Evolutionary conservation across 2,888 invertebrate genomes (phyloP).

Genomic region (Hartigia nigra): DNA sequence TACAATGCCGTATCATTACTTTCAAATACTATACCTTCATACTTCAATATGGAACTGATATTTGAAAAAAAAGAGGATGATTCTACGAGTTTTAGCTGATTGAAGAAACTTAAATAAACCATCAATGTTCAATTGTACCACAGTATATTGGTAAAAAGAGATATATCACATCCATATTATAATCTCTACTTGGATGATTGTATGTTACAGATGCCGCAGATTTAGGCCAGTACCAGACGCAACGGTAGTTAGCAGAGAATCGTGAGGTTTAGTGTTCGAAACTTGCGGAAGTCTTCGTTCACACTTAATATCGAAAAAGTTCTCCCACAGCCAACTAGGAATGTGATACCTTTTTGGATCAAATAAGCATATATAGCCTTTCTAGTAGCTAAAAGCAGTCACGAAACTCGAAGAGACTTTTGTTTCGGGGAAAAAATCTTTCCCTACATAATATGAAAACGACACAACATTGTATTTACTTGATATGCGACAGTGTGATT

Average conservation of each 20-base stretch:
- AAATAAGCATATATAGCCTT: constrained; percentile 45
- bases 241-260: constrained; percentile 59
- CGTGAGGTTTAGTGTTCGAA: constrained; percentile 57
- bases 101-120: neutral
- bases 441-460: constrained; percentile 20
- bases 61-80: neutral
- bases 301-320: constrained; percentile 48
- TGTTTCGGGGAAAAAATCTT: constrained; percentile 12
- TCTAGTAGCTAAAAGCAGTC: constrained; percentile 37
- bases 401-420: constrained; percentile 22
- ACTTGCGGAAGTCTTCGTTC: constrained; percentile 47
- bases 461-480: constrained; percentile 19
- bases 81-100: neutral
- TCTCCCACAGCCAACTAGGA: constrained; percentile 55
- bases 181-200: constrained; percentile 1
- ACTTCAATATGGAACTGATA: neutral
- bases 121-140: neutral
- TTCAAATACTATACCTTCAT: neutral
- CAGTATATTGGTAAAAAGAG: neutral
- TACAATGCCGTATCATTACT: neutral
- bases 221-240: constrained; percentile 62
- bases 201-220: constrained; percentile 60
- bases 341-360: constrained; percentile 54
- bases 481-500: constrained; percentile 15
- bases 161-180: constrained; percentile 12